A percentile compares a stretch with the other conserved stretches of the same genome.
These are phyloP conservation scores for Propithecus deckenii DNA, from an alignment of 2,797 vertebrate genomes.

Conservation along the genomic window DNA sequence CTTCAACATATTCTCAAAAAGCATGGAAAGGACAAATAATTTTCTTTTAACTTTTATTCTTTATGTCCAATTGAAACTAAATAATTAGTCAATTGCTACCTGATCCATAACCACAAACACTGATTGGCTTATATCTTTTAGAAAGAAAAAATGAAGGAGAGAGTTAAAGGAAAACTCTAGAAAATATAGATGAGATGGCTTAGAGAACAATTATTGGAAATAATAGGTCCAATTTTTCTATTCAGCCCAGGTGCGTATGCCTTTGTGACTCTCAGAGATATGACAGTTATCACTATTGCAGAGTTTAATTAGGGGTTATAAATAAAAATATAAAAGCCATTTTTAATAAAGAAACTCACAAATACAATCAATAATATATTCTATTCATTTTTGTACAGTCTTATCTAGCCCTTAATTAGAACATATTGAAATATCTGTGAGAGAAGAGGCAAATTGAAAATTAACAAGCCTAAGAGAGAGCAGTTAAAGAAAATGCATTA, in stretches of 20 bases:
- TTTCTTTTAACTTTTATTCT: conserved; percentile 56
- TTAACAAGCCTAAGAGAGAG: not conserved
- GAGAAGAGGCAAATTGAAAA: not conserved
- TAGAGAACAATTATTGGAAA: not conserved
- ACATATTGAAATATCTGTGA: not conserved
- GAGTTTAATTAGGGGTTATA: not conserved
- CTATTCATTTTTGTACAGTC: not conserved
- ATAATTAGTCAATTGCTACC: not conserved
- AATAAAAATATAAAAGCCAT: not conserved
- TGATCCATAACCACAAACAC: not conserved
- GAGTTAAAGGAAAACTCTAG: not conserved
- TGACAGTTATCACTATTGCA: not conserved
- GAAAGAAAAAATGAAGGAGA: not conserved
- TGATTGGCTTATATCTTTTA: not conserved
- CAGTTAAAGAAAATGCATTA: not conserved
- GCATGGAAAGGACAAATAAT: not conserved
- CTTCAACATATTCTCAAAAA: not conserved
- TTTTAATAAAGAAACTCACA: not conserved
- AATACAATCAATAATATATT: not conserved
- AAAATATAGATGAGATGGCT: not conserved
- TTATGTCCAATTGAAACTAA: not conserved
- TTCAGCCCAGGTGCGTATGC: not conserved
- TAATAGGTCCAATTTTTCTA: not conserved
- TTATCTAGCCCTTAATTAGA: not conserved
- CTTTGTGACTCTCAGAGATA: not conserved